A percentile compares a stretch with the other conserved stretches of the same genome.
These are phyloP conservation scores for Andrena bucephala DNA, from an alignment of 2,888 invertebrate species.

Conservation along the genomic window DNA sequence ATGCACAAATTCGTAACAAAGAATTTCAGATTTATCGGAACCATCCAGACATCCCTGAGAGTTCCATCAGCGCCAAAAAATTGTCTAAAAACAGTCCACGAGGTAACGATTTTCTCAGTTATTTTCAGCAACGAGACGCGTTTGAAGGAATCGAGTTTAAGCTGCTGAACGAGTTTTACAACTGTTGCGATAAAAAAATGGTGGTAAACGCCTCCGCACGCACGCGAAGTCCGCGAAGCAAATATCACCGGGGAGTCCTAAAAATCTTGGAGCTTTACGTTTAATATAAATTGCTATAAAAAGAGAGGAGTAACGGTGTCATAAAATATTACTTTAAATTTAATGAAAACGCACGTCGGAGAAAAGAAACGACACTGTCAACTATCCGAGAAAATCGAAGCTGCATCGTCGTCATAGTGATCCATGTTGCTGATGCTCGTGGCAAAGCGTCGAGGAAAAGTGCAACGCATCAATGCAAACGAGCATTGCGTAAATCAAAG, in stretches of 20 bases:
- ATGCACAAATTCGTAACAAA: not conserved
- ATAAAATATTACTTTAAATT: too few species aligned
- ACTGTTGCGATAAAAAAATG: slow-evolving; percentile 31
- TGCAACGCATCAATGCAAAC: slow-evolving; percentile 20
- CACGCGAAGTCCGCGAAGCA: not conserved
- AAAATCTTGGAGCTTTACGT: not conserved
- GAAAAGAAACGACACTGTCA: too few species aligned
- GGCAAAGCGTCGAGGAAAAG: not conserved
- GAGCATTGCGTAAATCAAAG: slow-evolving; percentile 49
- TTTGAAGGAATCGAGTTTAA: slow-evolving; percentile 26
- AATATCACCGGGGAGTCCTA: not conserved
- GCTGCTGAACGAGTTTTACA: slow-evolving; percentile 44
- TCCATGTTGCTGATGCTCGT: not conserved
- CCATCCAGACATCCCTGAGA: not conserved
- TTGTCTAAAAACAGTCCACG: slow-evolving; percentile 1
- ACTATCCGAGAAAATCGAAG: not conserved
- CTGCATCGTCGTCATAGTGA: not conserved
- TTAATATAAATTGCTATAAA: not conserved
- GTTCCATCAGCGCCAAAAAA: not conserved
- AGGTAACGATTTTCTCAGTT: slow-evolving; percentile 19
- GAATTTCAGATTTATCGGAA: not conserved
- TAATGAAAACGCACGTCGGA: too few species aligned
- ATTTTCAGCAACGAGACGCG: slow-evolving; percentile 24
- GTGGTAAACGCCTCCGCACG: slow-evolving; percentile 21
- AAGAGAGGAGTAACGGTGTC: too few species aligned